Conservation (phyloP, 2,113 vertebrate species). For the Paratilapia polleni region DNA sequence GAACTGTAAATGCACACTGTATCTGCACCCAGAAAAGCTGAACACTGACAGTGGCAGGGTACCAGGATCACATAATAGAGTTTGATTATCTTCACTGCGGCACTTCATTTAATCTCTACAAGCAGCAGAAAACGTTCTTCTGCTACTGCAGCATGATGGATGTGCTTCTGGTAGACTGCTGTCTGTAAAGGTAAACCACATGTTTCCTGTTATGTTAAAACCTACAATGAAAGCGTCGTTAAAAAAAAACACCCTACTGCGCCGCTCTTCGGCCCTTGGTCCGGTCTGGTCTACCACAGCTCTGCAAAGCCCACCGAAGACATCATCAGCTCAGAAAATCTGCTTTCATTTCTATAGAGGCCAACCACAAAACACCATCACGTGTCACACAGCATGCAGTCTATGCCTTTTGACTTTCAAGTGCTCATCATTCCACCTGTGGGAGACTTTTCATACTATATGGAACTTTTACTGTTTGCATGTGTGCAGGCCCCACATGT, state of each 20-base stretch:
- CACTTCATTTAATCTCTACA: too few species aligned
- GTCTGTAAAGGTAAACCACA: not conserved
- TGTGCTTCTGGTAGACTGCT: too few species aligned
- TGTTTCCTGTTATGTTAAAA: not conserved
- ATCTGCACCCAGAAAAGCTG: too few species aligned
- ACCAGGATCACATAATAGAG: too few species aligned
- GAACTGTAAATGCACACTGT: not conserved
- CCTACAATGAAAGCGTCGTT: fast-evolving
- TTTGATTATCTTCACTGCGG: too few species aligned
- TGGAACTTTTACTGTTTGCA: not conserved
- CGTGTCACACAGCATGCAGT: not conserved
- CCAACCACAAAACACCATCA: fast-evolving
- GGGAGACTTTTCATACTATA: not conserved
- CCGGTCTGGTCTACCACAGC: not conserved
- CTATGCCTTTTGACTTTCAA: not conserved
- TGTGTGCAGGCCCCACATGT: not conserved
- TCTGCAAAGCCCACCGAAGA: not conserved
- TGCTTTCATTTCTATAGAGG: not conserved
- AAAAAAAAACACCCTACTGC: not conserved
- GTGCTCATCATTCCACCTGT: not conserved
- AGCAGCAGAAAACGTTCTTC: not conserved
- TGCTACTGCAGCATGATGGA: not conserved
- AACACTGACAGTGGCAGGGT: not conserved
- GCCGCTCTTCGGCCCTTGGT: not conserved
- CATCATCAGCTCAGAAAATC: not conserved